Evolutionary conservation across 2,113 vertebrate species (phyloP), one percentile per base, ranked within the genome.

Genomic region (Dendrocopos noguchii): DNA sequence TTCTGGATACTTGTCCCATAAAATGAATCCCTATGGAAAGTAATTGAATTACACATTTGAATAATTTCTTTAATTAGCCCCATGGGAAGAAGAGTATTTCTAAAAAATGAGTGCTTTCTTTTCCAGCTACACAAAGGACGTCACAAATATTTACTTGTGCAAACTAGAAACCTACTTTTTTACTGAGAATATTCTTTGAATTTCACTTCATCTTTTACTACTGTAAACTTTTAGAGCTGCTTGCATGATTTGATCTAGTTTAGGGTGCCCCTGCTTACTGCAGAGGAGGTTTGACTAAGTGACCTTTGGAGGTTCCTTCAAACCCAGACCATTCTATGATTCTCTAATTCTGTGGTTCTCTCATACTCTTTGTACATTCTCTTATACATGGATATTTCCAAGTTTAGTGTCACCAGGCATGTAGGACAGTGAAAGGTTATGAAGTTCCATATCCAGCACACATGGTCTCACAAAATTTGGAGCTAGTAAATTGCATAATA

Each of bases 51-150:
- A 80, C 67, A 63, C 18, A 74, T 27, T 33, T 87, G 67, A 84
- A 55, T 82, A 87, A 80, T 89, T 70, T 81, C 60, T 92, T 80
- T 73, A 73, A 85, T 87, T 85, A 87, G 14, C 87, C 60, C 84
- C 29, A 64, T 25, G 42, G 56, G 29, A 89, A 68, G 31, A 74
- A 55, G 9, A 53, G 63, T 39, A 64, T 84, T 90, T 87, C 59
- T 56, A 31, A 31, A 76, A 96, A 84, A 55, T 20, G 2, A 72
- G 10, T 86, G n/a, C 14, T 78, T 88, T 72, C 31, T 78, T 94
- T 86, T 81, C 52, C 44, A 63, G 12, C 9, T 73, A 27, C 44
- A 57, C 33, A 88, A 61, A 87, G n/a, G 29, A 93, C 91, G 20
- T 5, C 17, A 68, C 59, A 73, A 67, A 80, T 29, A 22, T 88